These are phyloP conservation scores for Gephyroberyx darwinii DNA, from an alignment of 2,797 vertebrate genomes.

Conservation along the genomic window DNA sequence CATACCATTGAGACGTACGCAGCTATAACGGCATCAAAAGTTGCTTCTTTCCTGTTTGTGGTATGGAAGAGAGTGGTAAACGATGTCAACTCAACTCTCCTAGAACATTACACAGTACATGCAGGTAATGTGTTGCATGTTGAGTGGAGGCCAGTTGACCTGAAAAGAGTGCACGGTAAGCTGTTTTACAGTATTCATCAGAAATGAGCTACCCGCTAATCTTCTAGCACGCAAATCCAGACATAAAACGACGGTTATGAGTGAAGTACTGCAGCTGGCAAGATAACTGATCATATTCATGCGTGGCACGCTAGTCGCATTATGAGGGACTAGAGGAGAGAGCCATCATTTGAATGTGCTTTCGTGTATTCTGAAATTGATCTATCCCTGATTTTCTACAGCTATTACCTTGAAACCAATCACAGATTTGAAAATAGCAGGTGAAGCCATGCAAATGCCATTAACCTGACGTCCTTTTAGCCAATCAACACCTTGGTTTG, in stretches of 20 bases:
- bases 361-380: constrained; percentile 55
- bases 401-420: constrained; percentile 43
- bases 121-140: too few species aligned
- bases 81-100: too few species aligned
- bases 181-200: constrained; percentile 11
- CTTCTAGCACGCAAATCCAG: constrained; percentile 30
- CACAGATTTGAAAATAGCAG: constrained; percentile 32
- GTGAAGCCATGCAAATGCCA: constrained; percentile 16
- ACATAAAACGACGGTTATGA: constrained; percentile 52
- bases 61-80: too few species aligned
- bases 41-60: too few species aligned
- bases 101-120: too few species aligned
- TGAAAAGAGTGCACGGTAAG: not conserved
- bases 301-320: constrained; percentile 19
- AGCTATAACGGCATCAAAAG: too few species aligned
- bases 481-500: constrained; percentile 49
- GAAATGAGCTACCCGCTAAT: constrained; percentile 27
- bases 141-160: too few species aligned
- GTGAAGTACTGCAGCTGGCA: constrained; percentile 38
- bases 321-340: constrained; percentile 23
- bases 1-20: too few species aligned
- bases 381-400: constrained; percentile 32
- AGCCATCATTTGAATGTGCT: constrained; percentile 51
- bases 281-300: constrained; percentile 46
- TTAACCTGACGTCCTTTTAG: constrained; percentile 55